Percentiles rank a stretch among this genome's conserved stretches.
These are phyloP conservation scores for Pseudachorutes palmiensis DNA, from an alignment of 1,140 invertebrate species.

Conservation along the genomic window DNA sequence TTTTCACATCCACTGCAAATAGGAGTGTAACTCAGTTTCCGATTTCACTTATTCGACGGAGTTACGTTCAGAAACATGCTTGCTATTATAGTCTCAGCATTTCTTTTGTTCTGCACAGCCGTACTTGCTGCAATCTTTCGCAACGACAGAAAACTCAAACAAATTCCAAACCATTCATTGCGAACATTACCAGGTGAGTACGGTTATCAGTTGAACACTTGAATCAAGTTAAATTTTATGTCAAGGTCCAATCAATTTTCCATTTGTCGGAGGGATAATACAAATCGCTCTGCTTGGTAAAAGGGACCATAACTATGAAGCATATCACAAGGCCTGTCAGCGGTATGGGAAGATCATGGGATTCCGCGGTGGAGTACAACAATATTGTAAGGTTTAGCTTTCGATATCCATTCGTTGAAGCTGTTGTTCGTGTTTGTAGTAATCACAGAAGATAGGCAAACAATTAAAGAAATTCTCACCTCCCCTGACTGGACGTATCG, in stretches of 20 bases:
- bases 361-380: background rate
- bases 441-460: background rate
- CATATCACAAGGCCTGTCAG: background rate
- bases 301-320: background rate
- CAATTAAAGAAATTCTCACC: background rate
- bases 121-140: no score
- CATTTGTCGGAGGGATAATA: background rate
- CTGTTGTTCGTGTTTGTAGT: background rate
- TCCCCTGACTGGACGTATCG: background rate
- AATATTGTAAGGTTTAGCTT: background rate
- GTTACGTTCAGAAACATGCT: no score
- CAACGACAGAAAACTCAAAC: no score
- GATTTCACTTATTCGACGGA: no score
- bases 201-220: no score
- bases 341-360: background rate
- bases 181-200: no score
- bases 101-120: no score
- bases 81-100: no score
- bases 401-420: background rate
- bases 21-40: no score
- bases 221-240: no score
- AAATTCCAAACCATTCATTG: no score
- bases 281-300: background rate
- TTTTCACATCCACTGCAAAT: no score
- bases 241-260: background rate